Conservation (phyloP, 1,140 invertebrate species). For the Neoseiulus cucumeris region DNA sequence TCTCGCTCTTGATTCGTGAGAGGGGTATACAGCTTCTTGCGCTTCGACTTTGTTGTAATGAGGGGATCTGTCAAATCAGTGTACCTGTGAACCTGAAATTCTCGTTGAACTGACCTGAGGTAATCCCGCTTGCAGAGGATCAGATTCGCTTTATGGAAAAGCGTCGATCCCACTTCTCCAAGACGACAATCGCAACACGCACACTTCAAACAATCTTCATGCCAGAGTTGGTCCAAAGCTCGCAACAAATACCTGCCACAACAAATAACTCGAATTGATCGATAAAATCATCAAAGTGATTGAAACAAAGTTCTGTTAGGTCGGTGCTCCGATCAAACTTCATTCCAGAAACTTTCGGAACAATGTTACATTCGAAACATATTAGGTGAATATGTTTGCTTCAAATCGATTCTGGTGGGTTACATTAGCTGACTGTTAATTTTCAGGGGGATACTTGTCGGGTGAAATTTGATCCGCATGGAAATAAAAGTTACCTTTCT, state of each 20-base stretch:
- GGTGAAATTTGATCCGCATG: no score
- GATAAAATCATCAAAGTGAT: neutral
- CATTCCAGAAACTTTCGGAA: neutral
- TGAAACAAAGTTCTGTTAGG: neutral
- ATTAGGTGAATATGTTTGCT: no score
- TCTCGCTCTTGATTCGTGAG: no score
- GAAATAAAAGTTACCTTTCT: conserved; percentile 24
- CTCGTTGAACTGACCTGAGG: conserved; percentile 43
- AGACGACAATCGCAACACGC: conserved; percentile 76
- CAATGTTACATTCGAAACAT: neutral
- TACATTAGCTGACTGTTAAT: no score
- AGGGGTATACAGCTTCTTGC: no score
- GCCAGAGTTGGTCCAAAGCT: conserved; percentile 71
- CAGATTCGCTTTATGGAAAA: conserved; percentile 77
- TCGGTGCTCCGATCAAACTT: neutral
- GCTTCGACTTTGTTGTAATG: no score
- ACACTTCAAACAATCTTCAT: conserved; percentile 82
- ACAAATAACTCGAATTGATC: no score
- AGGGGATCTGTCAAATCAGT: no score
- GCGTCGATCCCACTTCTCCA: conserved; percentile 71
- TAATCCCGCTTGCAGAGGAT: conserved; percentile 82
- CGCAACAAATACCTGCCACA: conserved; percentile 30
- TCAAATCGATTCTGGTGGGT: no score
- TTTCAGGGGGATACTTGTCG: no score
- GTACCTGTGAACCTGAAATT: no score